Percentiles rank a stretch among this genome's conserved stretches.
Evolutionary conservation across 2,797 vertebrate genomes (phyloP).

Genomic region (Euthynnus affinis): DNA sequence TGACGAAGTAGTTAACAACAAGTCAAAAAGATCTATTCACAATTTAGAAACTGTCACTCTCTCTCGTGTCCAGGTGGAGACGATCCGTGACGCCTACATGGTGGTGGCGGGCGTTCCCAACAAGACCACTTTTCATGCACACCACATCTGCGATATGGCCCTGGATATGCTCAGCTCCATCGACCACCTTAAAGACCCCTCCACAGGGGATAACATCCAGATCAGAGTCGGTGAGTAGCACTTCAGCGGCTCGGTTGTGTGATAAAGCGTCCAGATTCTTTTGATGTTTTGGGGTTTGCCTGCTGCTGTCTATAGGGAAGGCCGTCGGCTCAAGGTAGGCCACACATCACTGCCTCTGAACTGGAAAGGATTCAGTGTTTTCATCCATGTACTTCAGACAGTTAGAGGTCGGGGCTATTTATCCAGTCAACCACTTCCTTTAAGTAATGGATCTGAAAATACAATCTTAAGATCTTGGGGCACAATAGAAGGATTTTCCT

Average conservation of each 20-base stretch:
- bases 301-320: background rate
- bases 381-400: constrained; percentile 13
- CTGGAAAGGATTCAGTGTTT: background rate
- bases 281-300: background rate
- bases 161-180: constrained; percentile 88
- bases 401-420: constrained; percentile 14
- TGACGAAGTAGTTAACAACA: no score
- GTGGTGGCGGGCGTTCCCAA: constrained; percentile 87
- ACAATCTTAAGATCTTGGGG: background rate
- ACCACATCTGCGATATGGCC: constrained; percentile 87
- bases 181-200: constrained; percentile 86
- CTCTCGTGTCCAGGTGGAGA: constrained; percentile 81
- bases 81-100: constrained; percentile 86
- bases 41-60: background rate
- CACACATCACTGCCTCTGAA: background rate
- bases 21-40: background rate
- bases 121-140: constrained; percentile 87
- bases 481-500: background rate
- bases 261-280: background rate
- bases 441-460: background rate
- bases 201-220: constrained; percentile 85
- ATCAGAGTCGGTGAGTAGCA: constrained; percentile 82
- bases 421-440: constrained; percentile 11
- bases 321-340: background rate
- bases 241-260: background rate